Conservation (phyloP, 1,140 invertebrate species). For the Eubasilissa regina region DNA sequence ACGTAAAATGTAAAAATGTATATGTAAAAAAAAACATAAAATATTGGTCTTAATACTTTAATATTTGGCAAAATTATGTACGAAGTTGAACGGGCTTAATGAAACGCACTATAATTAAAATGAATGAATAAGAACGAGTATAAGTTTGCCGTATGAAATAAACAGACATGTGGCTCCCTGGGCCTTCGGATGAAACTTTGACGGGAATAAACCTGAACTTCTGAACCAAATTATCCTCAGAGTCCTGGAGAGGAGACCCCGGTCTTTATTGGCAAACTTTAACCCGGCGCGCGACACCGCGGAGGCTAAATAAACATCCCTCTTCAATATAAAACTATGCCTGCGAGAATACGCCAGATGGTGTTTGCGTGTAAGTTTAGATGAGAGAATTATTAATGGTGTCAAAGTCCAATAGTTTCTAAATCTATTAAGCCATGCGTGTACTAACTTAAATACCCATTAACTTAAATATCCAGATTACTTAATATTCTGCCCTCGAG, state of each 20-base stretch:
- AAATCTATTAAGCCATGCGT: too few species aligned
- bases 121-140: neutral
- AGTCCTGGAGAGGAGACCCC: neutral
- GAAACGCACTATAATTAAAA: neutral
- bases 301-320: conserved; percentile 19
- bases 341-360: conserved; percentile 15
- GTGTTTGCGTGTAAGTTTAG: conserved; percentile 23
- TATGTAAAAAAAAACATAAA: too few species aligned
- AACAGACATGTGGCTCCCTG: neutral
- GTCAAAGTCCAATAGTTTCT: neutral
- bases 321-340: conserved; percentile 17
- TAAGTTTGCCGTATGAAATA: neutral
- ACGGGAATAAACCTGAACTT: conserved; percentile 39
- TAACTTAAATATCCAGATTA: too few species aligned
- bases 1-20: too few species aligned
- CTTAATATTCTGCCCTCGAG: too few species aligned
- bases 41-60: too few species aligned
- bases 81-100: neutral
- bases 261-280: conserved; percentile 44
- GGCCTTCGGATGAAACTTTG: conserved; percentile 38
- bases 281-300: conserved; percentile 3
- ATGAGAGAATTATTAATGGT: conserved; percentile 18
- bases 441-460: too few species aligned
- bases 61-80: too few species aligned
- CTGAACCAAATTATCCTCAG: conserved; percentile 30